A percentile compares a stretch with the other conserved stretches of the same genome.
Evolutionary conservation across 2,888 invertebrate species (phyloP).

Genomic region (Scaptomyza tumidula): DNA sequence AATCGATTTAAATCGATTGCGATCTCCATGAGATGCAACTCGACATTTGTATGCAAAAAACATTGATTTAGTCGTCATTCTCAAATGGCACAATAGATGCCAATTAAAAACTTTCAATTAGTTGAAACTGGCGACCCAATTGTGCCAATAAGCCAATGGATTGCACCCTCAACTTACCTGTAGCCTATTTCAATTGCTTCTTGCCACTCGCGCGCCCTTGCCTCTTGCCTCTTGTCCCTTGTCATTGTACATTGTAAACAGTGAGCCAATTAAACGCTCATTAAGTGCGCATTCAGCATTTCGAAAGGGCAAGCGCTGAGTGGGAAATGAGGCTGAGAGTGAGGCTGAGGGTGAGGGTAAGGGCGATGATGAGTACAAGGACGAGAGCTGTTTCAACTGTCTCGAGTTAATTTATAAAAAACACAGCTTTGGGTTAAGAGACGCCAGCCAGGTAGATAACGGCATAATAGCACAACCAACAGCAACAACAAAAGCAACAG

Average conservation of each 20-base stretch:
- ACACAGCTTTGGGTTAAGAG: conserved; percentile 51
- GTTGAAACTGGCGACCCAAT: conserved; percentile 24
- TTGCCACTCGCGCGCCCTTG: background rate
- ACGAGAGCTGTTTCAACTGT: conserved; percentile 47
- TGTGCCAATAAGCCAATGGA: conserved; percentile 6
- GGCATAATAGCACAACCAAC: conserved; percentile 4
- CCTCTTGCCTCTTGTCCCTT: background rate
- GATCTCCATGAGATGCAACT: too few species aligned
- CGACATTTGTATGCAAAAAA: conserved; percentile 11
- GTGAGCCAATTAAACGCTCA: conserved; percentile 76
- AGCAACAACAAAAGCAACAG: conserved; percentile 2
- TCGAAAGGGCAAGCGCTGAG: conserved; percentile 29
- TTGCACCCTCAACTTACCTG: background rate
- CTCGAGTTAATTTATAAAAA: conserved; percentile 68
- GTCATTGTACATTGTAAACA: conserved; percentile 67
- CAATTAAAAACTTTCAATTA: conserved; percentile 75
- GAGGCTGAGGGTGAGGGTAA: background rate
- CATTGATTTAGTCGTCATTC: conserved; percentile 30
- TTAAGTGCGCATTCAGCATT: conserved; percentile 69
- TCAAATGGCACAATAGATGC: conserved; percentile 55
- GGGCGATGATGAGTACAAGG: conserved; percentile 21
- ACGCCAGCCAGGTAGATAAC: conserved; percentile 30
- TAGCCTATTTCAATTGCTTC: background rate
- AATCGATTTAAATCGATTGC: background rate
- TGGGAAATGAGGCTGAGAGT: conserved; percentile 3